phyloP scores from a whole-genome alignment of 2,113 vertebrate genomes.

The Gobio gobio region DNA sequence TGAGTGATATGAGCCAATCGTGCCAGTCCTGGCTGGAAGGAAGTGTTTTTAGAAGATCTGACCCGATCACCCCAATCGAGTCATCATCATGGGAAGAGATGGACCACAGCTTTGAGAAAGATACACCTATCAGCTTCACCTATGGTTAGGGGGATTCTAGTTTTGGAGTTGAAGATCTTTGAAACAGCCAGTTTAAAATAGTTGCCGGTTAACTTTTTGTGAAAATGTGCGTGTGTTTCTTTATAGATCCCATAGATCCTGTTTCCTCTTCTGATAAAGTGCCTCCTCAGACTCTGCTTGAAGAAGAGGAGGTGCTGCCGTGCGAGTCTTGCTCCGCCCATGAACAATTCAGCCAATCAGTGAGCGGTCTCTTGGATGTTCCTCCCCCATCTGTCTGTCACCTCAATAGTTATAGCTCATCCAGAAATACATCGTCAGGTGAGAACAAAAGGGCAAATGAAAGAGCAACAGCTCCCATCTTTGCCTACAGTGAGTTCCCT shows the following conservation, averaged over 20 bases:
- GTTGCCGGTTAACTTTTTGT: not conserved
- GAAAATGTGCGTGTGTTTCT: slow-evolving; percentile 17
- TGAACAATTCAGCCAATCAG: slow-evolving; percentile 65
- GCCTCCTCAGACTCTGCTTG: slow-evolving; percentile 46
- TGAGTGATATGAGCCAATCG: slow-evolving; percentile 70
- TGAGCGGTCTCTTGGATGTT: slow-evolving; percentile 73
- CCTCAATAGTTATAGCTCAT: slow-evolving; percentile 61
- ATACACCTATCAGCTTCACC: slow-evolving; percentile 62
- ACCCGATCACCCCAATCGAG: slow-evolving; percentile 51
- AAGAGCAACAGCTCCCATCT: not conserved
- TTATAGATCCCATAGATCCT: slow-evolving; percentile 66
- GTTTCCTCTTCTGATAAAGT: slow-evolving; percentile 63
- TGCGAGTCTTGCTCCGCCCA: slow-evolving; percentile 68
- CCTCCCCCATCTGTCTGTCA: slow-evolving; percentile 65
- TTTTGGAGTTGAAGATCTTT: not conserved
- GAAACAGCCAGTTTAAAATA: not conserved
- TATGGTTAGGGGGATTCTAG: slow-evolving; percentile 65
- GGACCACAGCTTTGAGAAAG: slow-evolving; percentile 54
- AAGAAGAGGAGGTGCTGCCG: slow-evolving; percentile 68
- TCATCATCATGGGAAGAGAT: slow-evolving; percentile 40
- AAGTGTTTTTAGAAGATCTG: slow-evolving; percentile 67
- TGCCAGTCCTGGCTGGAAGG: slow-evolving; percentile 79
- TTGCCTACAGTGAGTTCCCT: not conserved
- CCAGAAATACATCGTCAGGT: slow-evolving; percentile 63
- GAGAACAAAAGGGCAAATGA: slow-evolving; percentile 39